Base-by-base conservation (phyloP, 2,888 invertebrate genomes). In the Euphydryas editha region DNA sequence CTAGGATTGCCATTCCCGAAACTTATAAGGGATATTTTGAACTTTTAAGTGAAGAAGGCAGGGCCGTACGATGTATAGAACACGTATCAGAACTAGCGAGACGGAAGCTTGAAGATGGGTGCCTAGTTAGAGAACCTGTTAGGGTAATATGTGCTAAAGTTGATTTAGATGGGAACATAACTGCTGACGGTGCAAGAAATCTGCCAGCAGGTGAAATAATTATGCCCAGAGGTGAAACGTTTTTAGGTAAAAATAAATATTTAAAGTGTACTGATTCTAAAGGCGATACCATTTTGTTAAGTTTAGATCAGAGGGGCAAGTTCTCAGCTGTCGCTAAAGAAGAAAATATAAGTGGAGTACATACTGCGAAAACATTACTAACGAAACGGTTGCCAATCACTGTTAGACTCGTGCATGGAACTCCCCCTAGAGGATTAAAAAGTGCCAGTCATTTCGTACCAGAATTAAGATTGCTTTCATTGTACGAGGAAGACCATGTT, bases 291-390 rank as follows among this genome's bases (percentile, higher is more conserved):
- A 93, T 98, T 37, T 94, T 97, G 78, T 90, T 98, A 73, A 95
- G 96, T 70, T 94, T 97, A 83, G 98, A 98, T 81, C 97, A 97
- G 86, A 95, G 97, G 82, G 98, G 98, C 44, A 96, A 97, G 80
- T 98, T 99, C 90, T 98, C 98, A 77, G 97, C 98, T 57, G 93
- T 99, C 64, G 98, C 98, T 70, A 95, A 97, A 80, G 97, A 98
- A 86, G 98, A 98, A 80, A 98, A 98, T 89, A 98, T 99, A 72
- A 97, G 98, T 82, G 98, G 98, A 21, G 98, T 98, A 18, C 98
- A 99, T 86, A 97, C 97, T 72, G 97, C 98, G 17, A 95, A 96
- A 81, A 98, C 97, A 78, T 93, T 99, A 73, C 90, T 98, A 64
- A 95, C 96, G 73, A 99, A 98, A 87, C 94, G 98, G 73, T 94